A percentile compares a stretch with the other conserved stretches of the same genome.
These are phyloP conservation scores for Andrena flavipes DNA, from an alignment of 2,888 invertebrate species.

Conservation along the genomic window DNA sequence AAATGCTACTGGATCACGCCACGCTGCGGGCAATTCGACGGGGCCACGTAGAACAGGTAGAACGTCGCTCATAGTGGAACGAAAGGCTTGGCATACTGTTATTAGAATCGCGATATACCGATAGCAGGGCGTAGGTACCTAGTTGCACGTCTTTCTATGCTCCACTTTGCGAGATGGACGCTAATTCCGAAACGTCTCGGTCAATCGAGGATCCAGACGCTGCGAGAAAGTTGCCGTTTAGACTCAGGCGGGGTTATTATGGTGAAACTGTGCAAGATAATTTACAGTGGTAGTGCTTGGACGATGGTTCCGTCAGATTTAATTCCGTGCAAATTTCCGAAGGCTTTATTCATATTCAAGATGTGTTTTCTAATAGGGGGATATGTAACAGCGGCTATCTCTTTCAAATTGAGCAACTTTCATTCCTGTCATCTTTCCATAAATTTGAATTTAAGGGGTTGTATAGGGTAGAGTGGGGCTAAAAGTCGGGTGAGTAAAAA, in stretches of 20 bases:
- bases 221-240: conserved; percentile 21
- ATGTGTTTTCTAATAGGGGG: too few species aligned
- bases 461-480: too few species aligned
- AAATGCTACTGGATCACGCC: conserved; percentile 71
- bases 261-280: neutral
- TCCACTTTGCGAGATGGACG: conserved; percentile 50
- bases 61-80: conserved; percentile 55
- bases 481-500: too few species aligned
- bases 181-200: conserved; percentile 44
- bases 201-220: conserved; percentile 34
- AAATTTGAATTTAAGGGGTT: too few species aligned
- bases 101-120: conserved; percentile 60
- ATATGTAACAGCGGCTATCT: too few species aligned
- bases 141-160: conserved; percentile 56
- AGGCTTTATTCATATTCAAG: too few species aligned
- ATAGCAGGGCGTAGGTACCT: conserved; percentile 24
- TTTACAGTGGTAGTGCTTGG: neutral
- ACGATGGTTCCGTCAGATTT: neutral
- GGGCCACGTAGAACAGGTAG: conserved; percentile 41
- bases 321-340: neutral
- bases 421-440: too few species aligned
- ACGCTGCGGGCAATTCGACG: conserved; percentile 54
- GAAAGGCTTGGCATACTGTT: conserved; percentile 61
- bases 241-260: neutral
- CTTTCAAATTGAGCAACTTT: too few species aligned